A percentile compares a stretch with the other conserved stretches of the same genome.
These are phyloP conservation scores for Dasyprocta punctata DNA, from an alignment of 2,113 vertebrate genomes.

Conservation along the genomic window DNA sequence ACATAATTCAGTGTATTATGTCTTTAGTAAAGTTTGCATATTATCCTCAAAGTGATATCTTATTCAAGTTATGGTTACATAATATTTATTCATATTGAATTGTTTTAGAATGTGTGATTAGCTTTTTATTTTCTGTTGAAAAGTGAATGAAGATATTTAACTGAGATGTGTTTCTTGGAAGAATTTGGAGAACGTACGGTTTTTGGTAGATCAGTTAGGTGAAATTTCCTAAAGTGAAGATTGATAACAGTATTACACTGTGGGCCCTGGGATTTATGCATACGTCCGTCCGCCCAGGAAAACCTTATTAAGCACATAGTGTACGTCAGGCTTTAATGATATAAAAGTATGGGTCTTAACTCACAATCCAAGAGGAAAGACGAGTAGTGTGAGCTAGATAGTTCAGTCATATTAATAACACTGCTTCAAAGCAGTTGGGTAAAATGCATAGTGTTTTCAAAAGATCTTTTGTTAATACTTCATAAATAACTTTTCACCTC, in stretches of 20 bases:
- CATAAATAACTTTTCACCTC: not conserved
- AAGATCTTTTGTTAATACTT: constrained; percentile 23
- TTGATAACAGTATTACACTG: constrained; percentile 1
- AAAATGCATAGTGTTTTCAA: constrained; percentile 22
- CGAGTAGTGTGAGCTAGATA: not conserved
- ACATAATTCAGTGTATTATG: not conserved
- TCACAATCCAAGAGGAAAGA: constrained; percentile 1
- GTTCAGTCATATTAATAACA: not conserved
- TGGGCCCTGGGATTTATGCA: constrained; percentile 5
- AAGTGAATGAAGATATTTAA: constrained; percentile 45
- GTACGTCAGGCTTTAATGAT: not conserved
- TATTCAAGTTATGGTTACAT: not conserved
- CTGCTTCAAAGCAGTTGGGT: not conserved
- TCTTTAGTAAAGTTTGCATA: constrained; percentile 27
- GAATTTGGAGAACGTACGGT: not conserved
- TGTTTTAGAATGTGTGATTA: not conserved
- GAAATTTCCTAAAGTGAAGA: constrained; percentile 35
- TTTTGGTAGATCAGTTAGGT: not conserved
- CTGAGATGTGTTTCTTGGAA: constrained; percentile 7
- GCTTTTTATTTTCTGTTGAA: constrained; percentile 55
- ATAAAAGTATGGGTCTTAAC: not conserved
- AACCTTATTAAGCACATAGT: not conserved
- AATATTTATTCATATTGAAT: not conserved
- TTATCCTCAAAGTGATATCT: not conserved
- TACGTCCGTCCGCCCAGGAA: not conserved